Percentiles rank a stretch among this genome's conserved stretches.
These are phyloP conservation scores for Parascotia fuliginaria DNA, from an alignment of 2,888 invertebrate genomes.

Conservation along the genomic window DNA sequence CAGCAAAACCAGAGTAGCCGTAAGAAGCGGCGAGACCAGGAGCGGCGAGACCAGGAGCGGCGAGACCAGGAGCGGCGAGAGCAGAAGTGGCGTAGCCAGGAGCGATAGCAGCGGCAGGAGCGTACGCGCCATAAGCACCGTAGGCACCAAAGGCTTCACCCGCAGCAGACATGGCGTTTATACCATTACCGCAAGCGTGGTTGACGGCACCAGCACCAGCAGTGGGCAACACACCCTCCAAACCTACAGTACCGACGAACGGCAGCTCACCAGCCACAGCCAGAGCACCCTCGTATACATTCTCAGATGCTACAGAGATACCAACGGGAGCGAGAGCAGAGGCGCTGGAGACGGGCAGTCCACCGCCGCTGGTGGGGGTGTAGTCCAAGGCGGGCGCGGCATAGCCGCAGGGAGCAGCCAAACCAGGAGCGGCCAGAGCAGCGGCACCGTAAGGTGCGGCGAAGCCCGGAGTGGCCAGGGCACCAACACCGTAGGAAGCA, in stretches of 20 bases:
- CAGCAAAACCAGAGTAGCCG: neutral
- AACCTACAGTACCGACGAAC: slow-evolving; percentile 45
- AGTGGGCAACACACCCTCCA: slow-evolving; percentile 22
- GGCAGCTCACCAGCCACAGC: slow-evolving; percentile 52
- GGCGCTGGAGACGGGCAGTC: slow-evolving; percentile 15
- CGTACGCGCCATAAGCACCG: too few species aligned
- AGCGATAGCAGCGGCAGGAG: neutral
- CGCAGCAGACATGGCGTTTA: neutral
- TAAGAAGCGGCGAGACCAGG: neutral
- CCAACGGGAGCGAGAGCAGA: slow-evolving; percentile 54
- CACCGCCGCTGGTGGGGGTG: slow-evolving; percentile 13
- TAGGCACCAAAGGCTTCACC: neutral
- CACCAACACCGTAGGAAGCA: neutral
- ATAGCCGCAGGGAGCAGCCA: neutral
- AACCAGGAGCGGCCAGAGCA: neutral
- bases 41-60: slow-evolving; percentile 5
- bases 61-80: slow-evolving; percentile 1
- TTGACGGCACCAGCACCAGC: slow-evolving; percentile 39
- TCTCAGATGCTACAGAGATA: slow-evolving; percentile 54
- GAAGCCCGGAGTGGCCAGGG: neutral
- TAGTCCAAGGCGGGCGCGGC: slow-evolving; percentile 1
- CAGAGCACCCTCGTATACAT: slow-evolving; percentile 51
- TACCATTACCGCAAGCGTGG: slow-evolving; percentile 5
- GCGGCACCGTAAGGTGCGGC: neutral
- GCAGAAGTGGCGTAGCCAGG: neutral